Evolutionary conservation across 2,113 vertebrate genomes (phyloP), one percentile per base, ranked within the genome.

Genomic region (Nettapus auritus): DNA sequence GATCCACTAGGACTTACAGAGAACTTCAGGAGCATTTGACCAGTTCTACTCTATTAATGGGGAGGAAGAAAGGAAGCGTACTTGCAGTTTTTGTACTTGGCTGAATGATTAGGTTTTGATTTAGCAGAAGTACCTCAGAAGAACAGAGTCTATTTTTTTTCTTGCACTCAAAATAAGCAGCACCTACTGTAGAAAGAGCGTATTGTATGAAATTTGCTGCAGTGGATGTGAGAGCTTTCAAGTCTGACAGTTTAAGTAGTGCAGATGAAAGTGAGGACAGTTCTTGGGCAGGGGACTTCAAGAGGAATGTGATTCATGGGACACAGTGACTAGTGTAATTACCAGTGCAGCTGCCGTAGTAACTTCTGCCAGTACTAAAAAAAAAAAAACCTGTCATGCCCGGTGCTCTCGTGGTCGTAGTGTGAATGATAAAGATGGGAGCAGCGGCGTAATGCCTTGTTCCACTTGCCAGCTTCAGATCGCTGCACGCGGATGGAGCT

Each of bases 261-360:
- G 44, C 46, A 52, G 90, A 70, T 62, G 68, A 26, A 88, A 86
- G 93, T 62, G 93, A 88, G 88, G 93, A 93, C 76, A 86, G 93
- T 25, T 94, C 81, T 63, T 91, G 93, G 88, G 81, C 90, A 86
- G 84, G 81, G 62, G 59, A 71, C 64, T 76, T 14, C 6, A 16
- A 48, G 69, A 81, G 94, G 84, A 91, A 94, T 82, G 93, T 46
- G 87, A 93, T 96, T 88, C 83, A 86, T 70, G 84, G 75, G 87
- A 46, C 75, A 16, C 15, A 23, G 69, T 60, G 74, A 40, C 80
- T 25, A 4, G 23, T 1, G 8, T 64, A 69, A 82, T 79, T 73
- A 50, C 38, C 40, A 34, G 44, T 12, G 71, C 87, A 91, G 87
- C 80, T 94, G 90, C 80, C 0, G 3, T 40, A 33, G 70, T 29